These are phyloP conservation scores for Tenebrosternarchus preto DNA, from an alignment of 2,113 vertebrate genomes.

Conservation along the genomic window DNA sequence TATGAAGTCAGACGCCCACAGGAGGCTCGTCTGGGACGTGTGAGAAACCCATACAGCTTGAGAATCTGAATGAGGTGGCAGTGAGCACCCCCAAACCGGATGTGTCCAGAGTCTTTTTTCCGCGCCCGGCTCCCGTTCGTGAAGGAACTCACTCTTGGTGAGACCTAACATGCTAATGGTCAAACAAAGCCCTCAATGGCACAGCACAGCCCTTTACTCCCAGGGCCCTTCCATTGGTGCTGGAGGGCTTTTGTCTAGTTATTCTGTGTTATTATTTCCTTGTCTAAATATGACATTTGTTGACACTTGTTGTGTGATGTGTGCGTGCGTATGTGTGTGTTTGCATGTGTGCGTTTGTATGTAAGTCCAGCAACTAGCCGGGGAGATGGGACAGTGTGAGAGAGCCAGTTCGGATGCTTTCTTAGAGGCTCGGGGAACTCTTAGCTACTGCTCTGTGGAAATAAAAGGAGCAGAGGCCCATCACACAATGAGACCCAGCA, in stretches of 20 bases:
- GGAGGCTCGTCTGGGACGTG: constrained; percentile 74
- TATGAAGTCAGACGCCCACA: constrained; percentile 71
- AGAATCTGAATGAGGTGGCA: constrained; percentile 66
- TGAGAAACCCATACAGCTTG: constrained; percentile 67
- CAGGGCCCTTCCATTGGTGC: constrained; percentile 54
- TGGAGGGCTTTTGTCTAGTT: constrained; percentile 42
- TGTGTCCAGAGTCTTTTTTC: constrained; percentile 53
- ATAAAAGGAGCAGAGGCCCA: constrained; percentile 67
- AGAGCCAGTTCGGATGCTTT: constrained; percentile 64
- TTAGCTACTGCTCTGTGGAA: constrained; percentile 64
- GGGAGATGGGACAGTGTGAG: constrained; percentile 41
- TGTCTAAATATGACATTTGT: constrained; percentile 57
- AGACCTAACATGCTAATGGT: constrained; percentile 46
- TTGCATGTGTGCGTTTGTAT: constrained; percentile 42
- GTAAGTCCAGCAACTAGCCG: constrained; percentile 38
- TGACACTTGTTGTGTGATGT: constrained; percentile 28
- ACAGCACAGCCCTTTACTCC: constrained; percentile 51
- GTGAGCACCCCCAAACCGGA: constrained; percentile 64
- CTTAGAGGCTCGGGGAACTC: constrained; percentile 58
- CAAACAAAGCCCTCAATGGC: constrained; percentile 57
- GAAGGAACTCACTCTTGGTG: constrained; percentile 58
- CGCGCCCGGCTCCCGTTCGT: constrained; percentile 58
- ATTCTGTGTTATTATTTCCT: constrained; percentile 44
- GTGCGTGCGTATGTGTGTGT: constrained; percentile 46
- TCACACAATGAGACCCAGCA: constrained; percentile 66